phyloP scores from a whole-genome alignment of 1,140 invertebrate genomes.

The Meloidogyne hapla region DNA sequence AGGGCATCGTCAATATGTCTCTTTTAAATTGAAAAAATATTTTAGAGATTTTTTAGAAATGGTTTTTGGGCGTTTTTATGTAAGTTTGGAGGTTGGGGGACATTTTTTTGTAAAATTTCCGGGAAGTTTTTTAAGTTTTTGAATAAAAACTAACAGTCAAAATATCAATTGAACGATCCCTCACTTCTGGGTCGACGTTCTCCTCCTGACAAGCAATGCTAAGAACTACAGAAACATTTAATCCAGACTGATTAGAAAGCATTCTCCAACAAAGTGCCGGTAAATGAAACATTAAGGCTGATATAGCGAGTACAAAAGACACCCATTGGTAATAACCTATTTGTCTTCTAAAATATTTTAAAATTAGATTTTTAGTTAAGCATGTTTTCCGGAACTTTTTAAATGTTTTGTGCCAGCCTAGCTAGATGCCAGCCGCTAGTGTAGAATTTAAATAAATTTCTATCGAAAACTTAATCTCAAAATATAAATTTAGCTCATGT shows the following conservation, averaged over 20 bases:
- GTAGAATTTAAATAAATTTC: too few relatives aligned
- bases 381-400: too few relatives aligned
- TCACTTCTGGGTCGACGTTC: constrained; percentile 58
- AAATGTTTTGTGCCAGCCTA: too few relatives aligned
- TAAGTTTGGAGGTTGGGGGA: too few relatives aligned
- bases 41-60: not conserved
- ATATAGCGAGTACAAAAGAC: constrained; percentile 67
- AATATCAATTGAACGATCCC: constrained; percentile 59
- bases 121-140: constrained; percentile 3
- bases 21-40: not conserved
- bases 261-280: constrained; percentile 68
- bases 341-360: constrained; percentile 39
- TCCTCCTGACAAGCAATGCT: constrained; percentile 61
- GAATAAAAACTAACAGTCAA: constrained; percentile 24
- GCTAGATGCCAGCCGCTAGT: too few relatives aligned
- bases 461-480: too few relatives aligned
- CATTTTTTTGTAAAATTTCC: not conserved
- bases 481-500: too few relatives aligned
- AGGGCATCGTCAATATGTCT: constrained; percentile 63
- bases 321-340: constrained; percentile 63
- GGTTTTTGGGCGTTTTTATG: too few relatives aligned
- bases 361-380: not conserved
- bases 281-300: constrained; percentile 68
- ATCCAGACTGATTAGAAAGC: constrained; percentile 66
- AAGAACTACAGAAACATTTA: constrained; percentile 60